Base-by-base conservation (phyloP, 2,888 invertebrate genomes). In the Serripes groenlandicus region DNA sequence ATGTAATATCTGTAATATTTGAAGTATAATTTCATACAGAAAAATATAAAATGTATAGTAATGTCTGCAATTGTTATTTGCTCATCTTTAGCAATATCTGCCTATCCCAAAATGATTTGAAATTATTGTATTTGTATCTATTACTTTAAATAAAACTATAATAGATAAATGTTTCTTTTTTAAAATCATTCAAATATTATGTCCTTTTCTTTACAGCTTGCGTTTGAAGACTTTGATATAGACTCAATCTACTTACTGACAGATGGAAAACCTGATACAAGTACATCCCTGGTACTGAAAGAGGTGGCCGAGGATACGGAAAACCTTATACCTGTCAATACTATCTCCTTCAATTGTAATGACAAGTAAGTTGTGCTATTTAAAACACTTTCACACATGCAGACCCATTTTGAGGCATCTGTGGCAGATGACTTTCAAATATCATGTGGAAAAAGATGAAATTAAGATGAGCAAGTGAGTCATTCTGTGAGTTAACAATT, bases 201-300 rank as follows among this genome's bases (percentile, higher is more conserved):
- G 28, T 34, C n/a, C n/a, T 70, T 71, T 35, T 15, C 35, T 52
- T 87, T 83, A 34, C 88, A 94, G 94, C 86, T 93, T 81, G 94
- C 94, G 30, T 94, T 94, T 89, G 87, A 89, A 34, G 94, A 94
- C 78, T 81, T 87, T n/a, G 92, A 93, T 30, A 88, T 94, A 49
- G 92, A 93, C 34, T 93, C 93, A 0, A 91, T 95, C n/a, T 95
- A 95, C 86, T 86, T 95, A 81, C 86, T 95, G 86, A 94, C 94
- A n/a, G 95, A 95, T 81, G 95, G 95, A 21, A 95, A 95, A 85
- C 95, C 95, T n/a, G 94, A 95, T 85, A 93, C 92, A 3, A 94
- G 94, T 85, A 94, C 94, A 18, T 91, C 93, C 4, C 84, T 93
- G 66, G 93, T 95, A 3, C 91, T 94, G 26, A 85, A 92, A 60